phyloP scores from a whole-genome alignment of 92 coral and sea anemone genomes.

The Plumapathes pennacea region DNA sequence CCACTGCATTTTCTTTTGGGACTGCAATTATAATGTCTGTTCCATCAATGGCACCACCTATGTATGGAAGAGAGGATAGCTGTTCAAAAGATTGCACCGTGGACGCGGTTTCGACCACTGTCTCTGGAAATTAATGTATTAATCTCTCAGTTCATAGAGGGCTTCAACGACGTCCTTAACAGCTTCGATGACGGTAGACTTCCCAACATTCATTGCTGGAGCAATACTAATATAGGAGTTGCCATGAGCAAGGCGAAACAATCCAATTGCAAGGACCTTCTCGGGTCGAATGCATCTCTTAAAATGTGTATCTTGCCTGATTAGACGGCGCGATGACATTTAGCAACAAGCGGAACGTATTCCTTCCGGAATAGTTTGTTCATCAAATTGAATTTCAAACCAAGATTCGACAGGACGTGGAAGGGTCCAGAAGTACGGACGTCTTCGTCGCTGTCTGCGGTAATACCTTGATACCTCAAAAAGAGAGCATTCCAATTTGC shows the following conservation, averaged over 20 bases:
- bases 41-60: constrained; percentile 47
- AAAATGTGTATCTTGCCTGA: not conserved
- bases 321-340: not conserved
- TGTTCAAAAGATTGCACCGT: constrained; percentile 48
- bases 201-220: too few relatives aligned
- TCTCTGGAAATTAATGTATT: constrained; percentile 51
- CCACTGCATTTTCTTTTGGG: constrained; percentile 31
- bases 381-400: constrained; percentile 40
- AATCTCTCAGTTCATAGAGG: too few relatives aligned
- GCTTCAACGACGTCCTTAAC: too few relatives aligned
- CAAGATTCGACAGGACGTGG: constrained; percentile 34
- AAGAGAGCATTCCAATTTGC: too few relatives aligned
- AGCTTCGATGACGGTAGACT: too few relatives aligned
- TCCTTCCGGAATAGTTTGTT: constrained; percentile 20
- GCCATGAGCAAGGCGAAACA: constrained; percentile 9
- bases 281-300: constrained; percentile 3
- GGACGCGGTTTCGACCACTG: constrained; percentile 52
- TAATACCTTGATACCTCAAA: too few relatives aligned
- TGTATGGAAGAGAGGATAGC: too few relatives aligned
- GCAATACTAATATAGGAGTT: too few relatives aligned
- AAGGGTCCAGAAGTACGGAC: constrained; percentile 8
- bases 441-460: too few relatives aligned
- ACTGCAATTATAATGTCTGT: constrained; percentile 34
- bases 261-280: constrained; percentile 5
- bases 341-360: not conserved